phyloP scores from a whole-genome alignment of 2,888 invertebrate genomes.

The Epirrhoe alternata region DNA sequence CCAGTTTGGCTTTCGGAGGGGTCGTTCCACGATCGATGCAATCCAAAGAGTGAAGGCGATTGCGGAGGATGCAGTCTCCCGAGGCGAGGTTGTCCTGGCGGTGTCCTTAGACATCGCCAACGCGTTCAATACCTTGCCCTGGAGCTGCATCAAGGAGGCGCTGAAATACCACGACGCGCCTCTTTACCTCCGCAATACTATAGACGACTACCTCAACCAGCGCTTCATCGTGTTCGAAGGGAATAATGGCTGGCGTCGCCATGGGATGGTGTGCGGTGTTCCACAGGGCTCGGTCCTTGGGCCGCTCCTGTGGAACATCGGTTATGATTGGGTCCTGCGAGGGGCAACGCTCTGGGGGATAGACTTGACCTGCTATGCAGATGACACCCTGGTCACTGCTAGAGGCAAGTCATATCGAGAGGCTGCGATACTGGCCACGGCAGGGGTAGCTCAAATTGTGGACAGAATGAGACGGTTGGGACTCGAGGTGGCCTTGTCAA shows the following conservation, averaged over 20 bases:
- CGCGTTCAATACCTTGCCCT: constrained; percentile 3
- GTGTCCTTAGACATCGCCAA: constrained; percentile 4
- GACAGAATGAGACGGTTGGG: no score
- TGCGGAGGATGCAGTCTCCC: background rate
- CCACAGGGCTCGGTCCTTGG: no score
- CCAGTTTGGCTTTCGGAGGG: constrained; percentile 7
- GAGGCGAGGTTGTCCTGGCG: constrained; percentile 4
- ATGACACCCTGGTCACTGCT: background rate
- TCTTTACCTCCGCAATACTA: background rate
- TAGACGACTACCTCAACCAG: background rate
- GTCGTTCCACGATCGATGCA: constrained; percentile 6
- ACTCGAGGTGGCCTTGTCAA: no score
- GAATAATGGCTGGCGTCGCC: no score
- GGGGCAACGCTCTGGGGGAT: background rate
- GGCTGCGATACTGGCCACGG: no score
- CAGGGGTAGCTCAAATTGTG: no score
- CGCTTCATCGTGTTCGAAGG: no score
- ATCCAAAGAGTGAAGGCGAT: background rate
- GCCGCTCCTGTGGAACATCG: no score
- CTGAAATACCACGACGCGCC: background rate
- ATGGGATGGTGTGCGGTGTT: no score
- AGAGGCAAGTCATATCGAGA: no score
- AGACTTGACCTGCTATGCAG: background rate
- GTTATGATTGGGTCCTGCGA: background rate
- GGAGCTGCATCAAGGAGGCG: background rate